These are phyloP conservation scores for Drosophila virilis DNA, from an alignment of 1,140 invertebrate species.

Conservation along the genomic window DNA sequence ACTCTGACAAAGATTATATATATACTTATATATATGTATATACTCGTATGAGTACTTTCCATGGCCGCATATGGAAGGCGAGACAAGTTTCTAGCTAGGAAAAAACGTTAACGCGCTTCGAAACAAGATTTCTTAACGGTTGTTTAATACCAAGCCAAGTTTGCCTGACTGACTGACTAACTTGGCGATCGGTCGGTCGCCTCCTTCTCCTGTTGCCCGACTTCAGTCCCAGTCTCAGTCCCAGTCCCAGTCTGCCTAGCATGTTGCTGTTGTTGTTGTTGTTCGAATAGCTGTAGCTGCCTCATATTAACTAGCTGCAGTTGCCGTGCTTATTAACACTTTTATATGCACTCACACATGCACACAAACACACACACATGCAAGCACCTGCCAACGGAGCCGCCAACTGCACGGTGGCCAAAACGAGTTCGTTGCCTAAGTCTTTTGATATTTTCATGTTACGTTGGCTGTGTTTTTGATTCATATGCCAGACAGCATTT, in stretches of 20 bases:
- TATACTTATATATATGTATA: neutral
- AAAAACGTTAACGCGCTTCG: conserved; percentile 54
- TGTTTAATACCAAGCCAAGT: conserved; percentile 60
- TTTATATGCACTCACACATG: conserved; percentile 50
- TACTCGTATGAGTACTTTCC: conserved; percentile 11
- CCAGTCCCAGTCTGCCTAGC: conserved; percentile 30
- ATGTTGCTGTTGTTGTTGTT: conserved; percentile 38
- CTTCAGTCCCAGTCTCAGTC: conserved; percentile 8
- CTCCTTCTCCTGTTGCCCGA: neutral
- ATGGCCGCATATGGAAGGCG: conserved; percentile 24
- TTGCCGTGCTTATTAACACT: conserved; percentile 76
- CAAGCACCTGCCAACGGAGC: conserved; percentile 32
- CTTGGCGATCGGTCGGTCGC: conserved; percentile 39
- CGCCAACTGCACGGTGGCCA: conserved; percentile 31
- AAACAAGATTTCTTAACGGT: conserved; percentile 79
- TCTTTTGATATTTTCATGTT: conserved; percentile 75
- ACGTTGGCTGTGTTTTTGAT: conserved; percentile 43
- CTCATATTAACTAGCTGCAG: conserved; percentile 68
- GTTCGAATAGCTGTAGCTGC: conserved; percentile 54
- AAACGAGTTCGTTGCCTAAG: conserved; percentile 82
- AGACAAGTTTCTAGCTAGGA: conserved; percentile 35
- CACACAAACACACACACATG: conserved; percentile 17
- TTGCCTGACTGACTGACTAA: conserved; percentile 65
- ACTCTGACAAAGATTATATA: conserved; percentile 26
- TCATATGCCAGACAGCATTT: conserved; percentile 47